phyloP scores from a whole-genome alignment of 2,888 invertebrate genomes.

The Cantharis flavilabris region DNA sequence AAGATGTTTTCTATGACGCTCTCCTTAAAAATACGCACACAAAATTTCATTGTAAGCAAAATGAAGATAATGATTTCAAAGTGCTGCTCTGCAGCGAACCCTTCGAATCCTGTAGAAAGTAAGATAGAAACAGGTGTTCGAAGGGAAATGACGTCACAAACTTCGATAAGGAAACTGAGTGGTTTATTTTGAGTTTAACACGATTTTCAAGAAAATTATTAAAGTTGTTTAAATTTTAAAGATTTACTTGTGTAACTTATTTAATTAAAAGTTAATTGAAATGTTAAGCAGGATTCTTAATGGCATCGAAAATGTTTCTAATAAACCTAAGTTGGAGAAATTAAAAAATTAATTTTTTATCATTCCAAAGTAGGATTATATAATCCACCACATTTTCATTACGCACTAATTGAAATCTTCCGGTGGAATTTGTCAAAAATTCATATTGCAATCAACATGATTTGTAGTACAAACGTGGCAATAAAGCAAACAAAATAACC shows the following conservation, averaged over 20 bases:
- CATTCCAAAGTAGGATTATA: neutral
- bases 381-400: neutral
- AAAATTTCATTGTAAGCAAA: constrained; percentile 28
- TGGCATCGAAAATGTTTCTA: neutral
- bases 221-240: neutral
- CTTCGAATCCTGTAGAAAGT: constrained; percentile 6
- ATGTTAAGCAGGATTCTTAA: neutral
- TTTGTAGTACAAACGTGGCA: neutral
- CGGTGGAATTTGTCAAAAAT: neutral
- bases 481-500: neutral
- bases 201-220: constrained; percentile 11
- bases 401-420: neutral
- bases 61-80: constrained; percentile 34
- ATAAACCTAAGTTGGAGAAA: neutral
- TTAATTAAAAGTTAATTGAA: neutral
- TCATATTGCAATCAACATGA: neutral
- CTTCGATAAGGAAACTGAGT: constrained; percentile 22
- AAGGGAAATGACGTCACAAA: constrained; percentile 20
- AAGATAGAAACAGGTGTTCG: constrained; percentile 27
- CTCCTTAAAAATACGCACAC: constrained; percentile 17
- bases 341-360: neutral
- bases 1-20: constrained; percentile 20
- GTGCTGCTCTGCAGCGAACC: constrained; percentile 31
- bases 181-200: constrained; percentile 29
- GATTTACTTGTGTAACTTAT: neutral